phyloP scores from a whole-genome alignment of 2,797 vertebrate genomes.

The Urosaurus nigricauda region DNA sequence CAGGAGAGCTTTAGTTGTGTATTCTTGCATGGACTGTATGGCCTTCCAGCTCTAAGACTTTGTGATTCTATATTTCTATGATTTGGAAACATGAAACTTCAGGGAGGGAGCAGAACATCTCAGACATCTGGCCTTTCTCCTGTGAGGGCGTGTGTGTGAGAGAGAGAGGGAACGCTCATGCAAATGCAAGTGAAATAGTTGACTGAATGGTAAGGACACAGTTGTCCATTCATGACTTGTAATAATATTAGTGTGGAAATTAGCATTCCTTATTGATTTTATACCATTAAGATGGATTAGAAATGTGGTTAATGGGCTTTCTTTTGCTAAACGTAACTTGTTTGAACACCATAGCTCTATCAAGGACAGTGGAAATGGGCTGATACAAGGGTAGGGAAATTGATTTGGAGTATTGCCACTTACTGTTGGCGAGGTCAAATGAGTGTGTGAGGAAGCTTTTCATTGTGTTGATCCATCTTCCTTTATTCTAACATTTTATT shows the following conservation, averaged over 20 bases:
- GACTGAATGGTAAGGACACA: neutral
- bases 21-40: too few species aligned
- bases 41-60: too few species aligned
- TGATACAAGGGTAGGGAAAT: neutral
- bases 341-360: neutral
- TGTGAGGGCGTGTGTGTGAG: too few species aligned
- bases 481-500: constrained; percentile 7
- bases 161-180: neutral
- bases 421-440: neutral
- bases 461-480: constrained; percentile 20
- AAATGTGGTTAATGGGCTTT: constrained; percentile 2
- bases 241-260: neutral
- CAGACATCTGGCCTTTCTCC: neutral
- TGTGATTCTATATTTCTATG: too few species aligned
- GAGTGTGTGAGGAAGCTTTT: neutral
- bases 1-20: neutral
- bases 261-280: neutral
- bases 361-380: neutral
- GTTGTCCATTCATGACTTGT: neutral
- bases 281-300: constrained; percentile 5
- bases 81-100: neutral
- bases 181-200: neutral
- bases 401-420: constrained; percentile 1
- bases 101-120: neutral
- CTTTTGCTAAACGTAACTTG: neutral